Percentiles rank a stretch among this genome's conserved stretches.
Evolutionary conservation across 2,888 invertebrate species (phyloP).

Genomic region (Strigamia maritima): DNA sequence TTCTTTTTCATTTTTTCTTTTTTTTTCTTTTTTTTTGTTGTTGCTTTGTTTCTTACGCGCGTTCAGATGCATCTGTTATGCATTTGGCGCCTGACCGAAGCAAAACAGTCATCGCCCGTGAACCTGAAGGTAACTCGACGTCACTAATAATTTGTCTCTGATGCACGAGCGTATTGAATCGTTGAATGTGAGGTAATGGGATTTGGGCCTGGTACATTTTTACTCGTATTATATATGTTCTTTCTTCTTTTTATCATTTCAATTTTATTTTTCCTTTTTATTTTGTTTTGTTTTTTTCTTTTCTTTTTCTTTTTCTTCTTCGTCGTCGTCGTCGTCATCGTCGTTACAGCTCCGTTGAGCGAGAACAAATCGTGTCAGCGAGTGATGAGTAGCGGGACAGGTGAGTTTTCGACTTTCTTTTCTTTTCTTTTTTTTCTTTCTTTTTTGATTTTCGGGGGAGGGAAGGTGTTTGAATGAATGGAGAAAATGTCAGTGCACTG

Average conservation of each 20-base stretch:
- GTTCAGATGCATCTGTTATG: slow-evolving; percentile 45
- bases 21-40: slow-evolving; percentile 39
- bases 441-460: background rate
- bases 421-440: background rate
- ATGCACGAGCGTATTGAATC: slow-evolving; percentile 3
- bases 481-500: slow-evolving; percentile 1
- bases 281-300: background rate
- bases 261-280: background rate
- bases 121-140: slow-evolving; percentile 43
- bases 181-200: slow-evolving; percentile 9
- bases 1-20: slow-evolving; percentile 40
- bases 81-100: slow-evolving; percentile 47
- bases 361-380: background rate
- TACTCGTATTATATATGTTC: background rate
- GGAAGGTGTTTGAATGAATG: background rate
- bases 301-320: background rate
- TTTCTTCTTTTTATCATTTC: background rate
- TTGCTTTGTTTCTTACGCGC: slow-evolving; percentile 41
- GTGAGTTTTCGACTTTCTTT: background rate
- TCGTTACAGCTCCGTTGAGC: background rate
- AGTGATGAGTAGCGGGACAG: background rate
- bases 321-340: too few relatives aligned
- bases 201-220: background rate
- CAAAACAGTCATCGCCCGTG: slow-evolving; percentile 48
- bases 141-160: slow-evolving; percentile 9